A percentile compares a stretch with the other conserved stretches of the same genome.
Conservation (phyloP, 2,113 vertebrate species). For the cattle (Bos taurus) region DNA sequence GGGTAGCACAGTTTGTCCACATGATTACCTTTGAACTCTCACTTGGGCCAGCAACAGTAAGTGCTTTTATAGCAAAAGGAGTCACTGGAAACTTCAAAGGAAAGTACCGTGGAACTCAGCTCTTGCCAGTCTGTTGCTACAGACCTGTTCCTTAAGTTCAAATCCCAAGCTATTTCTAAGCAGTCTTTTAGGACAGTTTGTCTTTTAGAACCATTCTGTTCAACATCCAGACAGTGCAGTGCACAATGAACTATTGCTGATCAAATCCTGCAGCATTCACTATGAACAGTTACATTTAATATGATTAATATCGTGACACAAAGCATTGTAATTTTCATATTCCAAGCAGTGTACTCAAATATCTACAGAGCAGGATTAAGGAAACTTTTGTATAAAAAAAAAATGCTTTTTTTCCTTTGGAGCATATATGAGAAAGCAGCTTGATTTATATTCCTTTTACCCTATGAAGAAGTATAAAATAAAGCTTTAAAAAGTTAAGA, state of each 20-base stretch:
- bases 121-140: not conserved
- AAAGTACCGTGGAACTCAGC: not conserved
- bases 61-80: not conserved
- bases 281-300: not conserved
- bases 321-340: constrained; percentile 9
- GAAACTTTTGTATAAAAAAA: not conserved
- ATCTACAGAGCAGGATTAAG: not conserved
- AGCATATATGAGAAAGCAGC: not conserved
- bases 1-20: not conserved
- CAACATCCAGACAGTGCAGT: not conserved
- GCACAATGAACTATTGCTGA: not conserved
- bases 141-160: not conserved
- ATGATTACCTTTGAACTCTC: not conserved
- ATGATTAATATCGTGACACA: not conserved
- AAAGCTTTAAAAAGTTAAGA: not conserved
- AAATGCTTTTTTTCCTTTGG: not conserved
- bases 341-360: not conserved
- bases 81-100: not conserved
- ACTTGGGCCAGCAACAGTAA: not conserved
- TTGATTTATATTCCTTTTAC: not conserved
- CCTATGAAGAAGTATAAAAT: not conserved
- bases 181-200: not conserved
- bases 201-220: constrained; percentile 24
- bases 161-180: not conserved
- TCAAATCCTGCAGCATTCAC: not conserved